Percentiles rank a stretch among this genome's conserved stretches.
phyloP scores from a whole-genome alignment of 2,888 invertebrate genomes.

The Anthophora plumipes region DNA sequence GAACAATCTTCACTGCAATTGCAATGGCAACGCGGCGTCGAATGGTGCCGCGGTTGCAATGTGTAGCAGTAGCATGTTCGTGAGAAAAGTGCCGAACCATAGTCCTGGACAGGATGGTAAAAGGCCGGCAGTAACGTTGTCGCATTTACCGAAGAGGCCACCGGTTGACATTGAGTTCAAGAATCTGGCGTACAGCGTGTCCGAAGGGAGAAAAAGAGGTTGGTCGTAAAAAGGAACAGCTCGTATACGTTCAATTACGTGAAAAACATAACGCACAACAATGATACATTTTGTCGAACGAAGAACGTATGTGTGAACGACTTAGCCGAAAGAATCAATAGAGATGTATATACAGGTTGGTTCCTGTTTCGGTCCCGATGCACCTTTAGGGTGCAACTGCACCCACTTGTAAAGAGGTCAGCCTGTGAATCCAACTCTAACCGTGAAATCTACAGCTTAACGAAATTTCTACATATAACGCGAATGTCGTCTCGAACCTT shows the following conservation, averaged over 20 bases:
- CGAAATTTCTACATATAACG: constrained; percentile 21
- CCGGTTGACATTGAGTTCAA: constrained; percentile 96
- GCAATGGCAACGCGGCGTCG: constrained; percentile 85
- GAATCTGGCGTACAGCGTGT: constrained; percentile 94
- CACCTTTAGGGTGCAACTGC: constrained; percentile 64
- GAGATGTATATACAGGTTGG: constrained; percentile 69
- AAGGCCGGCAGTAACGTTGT: constrained; percentile 90
- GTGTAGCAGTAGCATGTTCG: constrained; percentile 85
- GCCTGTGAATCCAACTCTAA: constrained; percentile 33
- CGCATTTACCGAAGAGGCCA: constrained; percentile 93
- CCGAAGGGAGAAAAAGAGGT: constrained; percentile 91
- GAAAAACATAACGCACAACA: not conserved
- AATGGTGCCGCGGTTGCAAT: constrained; percentile 81
- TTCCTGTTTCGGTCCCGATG: constrained; percentile 72
- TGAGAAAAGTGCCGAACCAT: constrained; percentile 90
- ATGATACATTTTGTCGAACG: constrained; percentile 30
- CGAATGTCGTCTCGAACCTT: constrained; percentile 7
- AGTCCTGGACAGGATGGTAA: constrained; percentile 87
- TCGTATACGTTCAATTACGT: too few species aligned
- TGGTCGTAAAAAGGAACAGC: constrained; percentile 41
- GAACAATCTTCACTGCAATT: constrained; percentile 87
- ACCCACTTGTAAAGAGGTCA: constrained; percentile 64
- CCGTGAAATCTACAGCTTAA: constrained; percentile 24
- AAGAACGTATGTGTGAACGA: constrained; percentile 74
- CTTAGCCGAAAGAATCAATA: constrained; percentile 80